Conservation (phyloP, 30 jellyfish, hydroid and myxozoan genomes). For the Cassiopea andromeda region DNA sequence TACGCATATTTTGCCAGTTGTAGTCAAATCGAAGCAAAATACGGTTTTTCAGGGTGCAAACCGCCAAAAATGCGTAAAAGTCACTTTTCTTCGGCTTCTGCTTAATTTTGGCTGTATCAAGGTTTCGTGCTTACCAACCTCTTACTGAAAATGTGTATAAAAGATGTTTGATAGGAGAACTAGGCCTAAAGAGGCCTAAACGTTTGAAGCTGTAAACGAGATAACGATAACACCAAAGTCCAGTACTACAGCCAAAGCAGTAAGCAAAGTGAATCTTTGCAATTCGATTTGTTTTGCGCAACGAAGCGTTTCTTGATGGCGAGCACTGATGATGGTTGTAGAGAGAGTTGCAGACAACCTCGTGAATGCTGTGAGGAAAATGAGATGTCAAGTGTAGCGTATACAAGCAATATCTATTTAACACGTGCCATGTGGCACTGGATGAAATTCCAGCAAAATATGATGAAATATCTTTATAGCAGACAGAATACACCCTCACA, state of each 20-base stretch:
- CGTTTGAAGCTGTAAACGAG: too few species aligned
- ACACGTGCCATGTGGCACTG: constrained; percentile 36
- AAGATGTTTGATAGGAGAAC: too few species aligned
- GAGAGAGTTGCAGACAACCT: neutral
- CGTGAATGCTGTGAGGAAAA: neutral
- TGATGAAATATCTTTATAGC: neutral
- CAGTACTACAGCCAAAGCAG: too few species aligned
- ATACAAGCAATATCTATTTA: neutral
- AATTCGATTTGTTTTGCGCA: neutral
- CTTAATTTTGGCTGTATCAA: too few species aligned
- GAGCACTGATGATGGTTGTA: neutral
- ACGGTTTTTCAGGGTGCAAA: too few species aligned
- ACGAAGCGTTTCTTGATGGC: neutral
- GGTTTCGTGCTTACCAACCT: neutral
- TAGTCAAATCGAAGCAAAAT: too few species aligned
- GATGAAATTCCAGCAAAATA: neutral
- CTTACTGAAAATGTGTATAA: neutral
- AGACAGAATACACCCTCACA: neutral
- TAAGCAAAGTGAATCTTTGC: neutral
- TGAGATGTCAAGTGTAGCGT: neutral
- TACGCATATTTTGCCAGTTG: too few species aligned
- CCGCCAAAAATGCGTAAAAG: too few species aligned
- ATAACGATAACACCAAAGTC: too few species aligned
- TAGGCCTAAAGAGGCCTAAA: too few species aligned
- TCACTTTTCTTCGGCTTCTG: too few species aligned